phyloP scores from a whole-genome alignment of 1,140 invertebrate genomes.

The Lanistes nyassanus region DNA sequence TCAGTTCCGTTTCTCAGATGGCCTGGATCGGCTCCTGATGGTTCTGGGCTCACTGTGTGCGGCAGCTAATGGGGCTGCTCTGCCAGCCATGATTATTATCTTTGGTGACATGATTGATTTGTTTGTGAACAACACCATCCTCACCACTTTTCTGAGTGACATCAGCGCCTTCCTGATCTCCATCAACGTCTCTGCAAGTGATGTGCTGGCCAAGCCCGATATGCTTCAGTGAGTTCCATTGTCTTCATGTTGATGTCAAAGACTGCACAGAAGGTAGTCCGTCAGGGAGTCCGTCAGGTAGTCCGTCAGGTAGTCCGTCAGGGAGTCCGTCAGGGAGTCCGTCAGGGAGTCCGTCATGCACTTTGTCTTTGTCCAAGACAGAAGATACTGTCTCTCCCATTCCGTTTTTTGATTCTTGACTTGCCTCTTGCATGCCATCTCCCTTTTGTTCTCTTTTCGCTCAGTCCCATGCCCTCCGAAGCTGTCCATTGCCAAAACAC shows the following conservation, averaged over 20 bases:
- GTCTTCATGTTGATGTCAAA: too few species aligned
- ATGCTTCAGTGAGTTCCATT: slow-evolving; percentile 41
- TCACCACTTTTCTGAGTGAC: slow-evolving; percentile 23
- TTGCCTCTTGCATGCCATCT: too few species aligned
- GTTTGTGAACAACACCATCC: slow-evolving; percentile 50
- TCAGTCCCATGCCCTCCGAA: too few species aligned
- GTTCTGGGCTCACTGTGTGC: slow-evolving; percentile 55
- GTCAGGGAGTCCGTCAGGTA: too few species aligned
- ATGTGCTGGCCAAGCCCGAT: slow-evolving; percentile 28
- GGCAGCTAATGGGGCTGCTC: slow-evolving; percentile 50
- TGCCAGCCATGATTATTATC: slow-evolving; percentile 64
- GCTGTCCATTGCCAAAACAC: too few species aligned
- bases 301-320: neutral
- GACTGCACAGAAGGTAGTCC: too few species aligned
- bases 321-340: too few species aligned
- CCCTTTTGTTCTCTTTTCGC: too few species aligned
- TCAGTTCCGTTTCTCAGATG: slow-evolving; percentile 62
- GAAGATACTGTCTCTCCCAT: too few species aligned
- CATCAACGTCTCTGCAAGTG: slow-evolving; percentile 24
- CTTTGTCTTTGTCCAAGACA: too few species aligned
- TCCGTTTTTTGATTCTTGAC: too few species aligned
- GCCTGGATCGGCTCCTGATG: slow-evolving; percentile 59
- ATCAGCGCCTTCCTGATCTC: slow-evolving; percentile 27
- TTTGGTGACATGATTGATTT: slow-evolving; percentile 64
- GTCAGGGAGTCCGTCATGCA: too few species aligned